phyloP scores from a whole-genome alignment of 2,797 vertebrate species.

The Acanthiza pusilla region DNA sequence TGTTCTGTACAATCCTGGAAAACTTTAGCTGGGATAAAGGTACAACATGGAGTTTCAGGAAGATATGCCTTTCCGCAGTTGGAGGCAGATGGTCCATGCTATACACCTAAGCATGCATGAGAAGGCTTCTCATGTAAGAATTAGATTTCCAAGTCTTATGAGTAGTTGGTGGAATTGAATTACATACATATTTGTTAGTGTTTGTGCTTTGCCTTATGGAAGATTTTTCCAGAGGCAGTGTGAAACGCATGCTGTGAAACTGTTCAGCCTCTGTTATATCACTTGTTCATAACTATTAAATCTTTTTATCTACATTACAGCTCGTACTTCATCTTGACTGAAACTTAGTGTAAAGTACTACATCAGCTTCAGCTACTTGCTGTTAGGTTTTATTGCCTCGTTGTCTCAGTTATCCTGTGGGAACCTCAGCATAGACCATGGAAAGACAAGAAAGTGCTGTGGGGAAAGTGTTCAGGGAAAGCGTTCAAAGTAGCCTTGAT shows the following conservation, averaged over 20 bases:
- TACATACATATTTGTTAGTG: not conserved
- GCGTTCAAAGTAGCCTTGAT: not conserved
- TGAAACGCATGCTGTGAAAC: not conserved
- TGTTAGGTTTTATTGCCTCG: not conserved
- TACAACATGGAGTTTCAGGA: not conserved
- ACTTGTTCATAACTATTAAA: not conserved
- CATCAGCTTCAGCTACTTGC: not conserved
- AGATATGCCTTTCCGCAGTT: not conserved
- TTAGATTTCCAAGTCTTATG: not conserved
- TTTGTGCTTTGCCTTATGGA: not conserved
- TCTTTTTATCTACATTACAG: not conserved
- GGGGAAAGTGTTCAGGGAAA: not conserved
- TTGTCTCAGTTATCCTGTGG: not conserved
- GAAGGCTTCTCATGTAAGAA: not conserved
- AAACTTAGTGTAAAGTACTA: not conserved
- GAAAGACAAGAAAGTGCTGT: not conserved
- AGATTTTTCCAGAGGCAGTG: not conserved
- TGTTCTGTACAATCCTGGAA: not conserved
- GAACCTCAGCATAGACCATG: not conserved
- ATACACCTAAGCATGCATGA: not conserved
- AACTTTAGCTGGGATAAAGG: not conserved
- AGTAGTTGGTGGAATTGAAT: not conserved
- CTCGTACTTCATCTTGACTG: not conserved
- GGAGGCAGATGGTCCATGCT: not conserved
- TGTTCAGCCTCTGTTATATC: not conserved